Base-by-base conservation (phyloP, 2,797 vertebrate genomes). In the Malurus splendens region DNA sequence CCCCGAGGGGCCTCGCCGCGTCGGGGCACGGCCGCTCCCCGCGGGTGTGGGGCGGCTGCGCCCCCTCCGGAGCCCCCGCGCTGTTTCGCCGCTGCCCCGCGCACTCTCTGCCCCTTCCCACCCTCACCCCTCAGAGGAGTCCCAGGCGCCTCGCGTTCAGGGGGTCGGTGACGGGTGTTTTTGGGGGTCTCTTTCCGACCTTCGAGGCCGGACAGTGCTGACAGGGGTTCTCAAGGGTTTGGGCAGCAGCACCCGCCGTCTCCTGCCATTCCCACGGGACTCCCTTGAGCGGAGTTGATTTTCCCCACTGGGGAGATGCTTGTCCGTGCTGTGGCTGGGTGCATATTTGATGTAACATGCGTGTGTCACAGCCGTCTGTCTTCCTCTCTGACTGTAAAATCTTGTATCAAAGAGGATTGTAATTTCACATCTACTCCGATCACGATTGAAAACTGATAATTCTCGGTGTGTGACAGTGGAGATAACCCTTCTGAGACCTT, bases 381-480 rank as follows among this genome's bases (percentile, higher is more conserved):
- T 27, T 45, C 9, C 27, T 50, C 13, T 62, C 36, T 12, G 70
- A 3, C 61, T n/a, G n/a, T 30, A 24, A 25, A 25, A 18, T 25
- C 36, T 12, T 12, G 18, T 15, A 1, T 41, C 7, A 2, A 4
- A 38, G 32, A 56, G n/a, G 28, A 6, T 39, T 41, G 38, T 57
- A 20, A 27, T 68, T 78, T 44, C n/a, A 2, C 12, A 0, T 59
- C 5, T 30, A 7, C 10, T 6, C 4, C 0, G 2, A 12, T 18
- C 44, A 7, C 12, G 42, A 54, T 3, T 54, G 66, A 44, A 39
- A 62, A 14, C 32, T 22, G 67, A 10, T 30, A 30, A 0, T 55
- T 60, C 23, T 20, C 0, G 22, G 0, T 16, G 12, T 23, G 41
- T 42, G 24, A 62, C 14, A 18, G 25, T 28, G 50, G 32, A 39